phyloP scores from a whole-genome alignment of 1,140 invertebrate genomes.

The Chrysopa pallens region DNA sequence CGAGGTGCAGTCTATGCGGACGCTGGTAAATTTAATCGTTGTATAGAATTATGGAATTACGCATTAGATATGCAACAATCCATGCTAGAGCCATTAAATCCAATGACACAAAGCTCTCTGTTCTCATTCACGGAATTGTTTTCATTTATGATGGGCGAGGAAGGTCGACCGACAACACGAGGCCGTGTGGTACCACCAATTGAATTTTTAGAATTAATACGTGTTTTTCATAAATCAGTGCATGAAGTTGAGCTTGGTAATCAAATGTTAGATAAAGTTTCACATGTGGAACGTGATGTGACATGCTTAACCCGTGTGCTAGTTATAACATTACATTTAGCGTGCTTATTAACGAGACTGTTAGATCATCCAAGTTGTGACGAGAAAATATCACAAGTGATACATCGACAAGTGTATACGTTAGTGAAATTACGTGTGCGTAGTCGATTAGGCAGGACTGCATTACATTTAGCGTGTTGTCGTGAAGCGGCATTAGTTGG shows the following conservation, averaged over 20 bases:
- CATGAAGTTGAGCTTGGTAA: slow-evolving; percentile 40
- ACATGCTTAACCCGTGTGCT: slow-evolving; percentile 65
- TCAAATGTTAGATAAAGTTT: slow-evolving; percentile 29
- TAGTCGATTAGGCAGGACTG: slow-evolving; percentile 50
- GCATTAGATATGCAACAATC: slow-evolving; percentile 92
- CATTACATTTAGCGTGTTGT: slow-evolving; percentile 65
- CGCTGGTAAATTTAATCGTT: slow-evolving; percentile 79
- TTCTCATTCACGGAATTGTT: slow-evolving; percentile 91
- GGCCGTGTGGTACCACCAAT: slow-evolving; percentile 60
- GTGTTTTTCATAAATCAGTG: slow-evolving; percentile 65
- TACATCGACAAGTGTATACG: slow-evolving; percentile 45
- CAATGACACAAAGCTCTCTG: slow-evolving; percentile 84
- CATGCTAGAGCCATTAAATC: slow-evolving; percentile 80
- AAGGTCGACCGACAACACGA: slow-evolving; percentile 43
- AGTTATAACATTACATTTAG: slow-evolving; percentile 69
- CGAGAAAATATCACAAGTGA: slow-evolving; percentile 29
- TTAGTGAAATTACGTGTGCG: slow-evolving; percentile 55
- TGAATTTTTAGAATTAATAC: slow-evolving; percentile 60
- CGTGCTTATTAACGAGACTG: slow-evolving; percentile 51
- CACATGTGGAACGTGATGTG: slow-evolving; percentile 46
- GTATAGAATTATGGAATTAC: slow-evolving; percentile 88
- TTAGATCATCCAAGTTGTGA: slow-evolving; percentile 30
- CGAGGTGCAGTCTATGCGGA: slow-evolving; percentile 89
- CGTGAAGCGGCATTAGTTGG: slow-evolving; percentile 31
- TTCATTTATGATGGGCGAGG: slow-evolving; percentile 77